Evolutionary conservation across 2,797 vertebrate species (phyloP).

Genomic region (Phoxinus dragarum): DNA sequence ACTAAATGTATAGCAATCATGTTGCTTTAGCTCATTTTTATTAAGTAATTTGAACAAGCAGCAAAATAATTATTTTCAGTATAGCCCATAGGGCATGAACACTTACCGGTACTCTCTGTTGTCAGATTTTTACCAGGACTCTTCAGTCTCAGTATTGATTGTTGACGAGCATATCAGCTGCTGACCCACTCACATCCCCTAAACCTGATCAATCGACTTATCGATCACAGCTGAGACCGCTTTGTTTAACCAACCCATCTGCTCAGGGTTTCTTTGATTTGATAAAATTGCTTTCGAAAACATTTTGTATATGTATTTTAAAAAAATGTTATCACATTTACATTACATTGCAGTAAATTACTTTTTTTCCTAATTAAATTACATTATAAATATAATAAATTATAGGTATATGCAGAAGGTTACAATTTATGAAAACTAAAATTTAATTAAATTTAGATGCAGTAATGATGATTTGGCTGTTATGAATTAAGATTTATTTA

Average conservation of each 20-base stretch:
- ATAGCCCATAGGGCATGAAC: no score
- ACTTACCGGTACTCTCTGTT: background rate
- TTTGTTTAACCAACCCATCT: background rate
- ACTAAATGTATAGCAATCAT: background rate
- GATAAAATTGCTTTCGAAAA: background rate
- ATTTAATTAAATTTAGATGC: no score
- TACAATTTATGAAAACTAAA: background rate
- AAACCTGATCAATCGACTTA: conserved; percentile 9
- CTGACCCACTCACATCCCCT: background rate
- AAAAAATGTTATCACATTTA: no score
- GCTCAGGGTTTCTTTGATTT: background rate
- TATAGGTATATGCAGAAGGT: background rate
- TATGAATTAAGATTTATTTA: background rate
- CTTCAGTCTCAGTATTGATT: conserved; percentile 34
- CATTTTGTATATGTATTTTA: no score
- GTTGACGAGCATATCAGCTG: background rate
- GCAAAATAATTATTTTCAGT: background rate
- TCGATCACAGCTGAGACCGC: conserved; percentile 2
- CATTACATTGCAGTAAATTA: no score
- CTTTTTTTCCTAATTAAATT: background rate
- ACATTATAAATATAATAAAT: background rate
- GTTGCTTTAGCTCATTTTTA: background rate
- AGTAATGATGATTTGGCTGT: no score
- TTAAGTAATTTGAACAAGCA: background rate
- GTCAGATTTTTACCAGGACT: background rate